Evolutionary conservation across 2,888 invertebrate species (phyloP).

Genomic region (Teinopalpus imperialis): DNA sequence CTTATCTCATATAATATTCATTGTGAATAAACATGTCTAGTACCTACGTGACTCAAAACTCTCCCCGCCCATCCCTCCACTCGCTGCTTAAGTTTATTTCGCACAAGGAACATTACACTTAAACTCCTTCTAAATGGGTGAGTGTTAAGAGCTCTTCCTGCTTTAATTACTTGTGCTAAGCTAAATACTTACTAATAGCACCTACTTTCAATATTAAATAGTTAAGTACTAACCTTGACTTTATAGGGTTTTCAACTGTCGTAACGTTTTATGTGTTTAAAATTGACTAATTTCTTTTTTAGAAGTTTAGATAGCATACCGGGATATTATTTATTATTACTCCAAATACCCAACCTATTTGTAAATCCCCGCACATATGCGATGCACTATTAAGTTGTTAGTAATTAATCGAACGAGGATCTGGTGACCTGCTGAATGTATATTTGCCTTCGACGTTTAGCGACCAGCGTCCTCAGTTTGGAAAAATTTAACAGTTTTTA

Average conservation of each 20-base stretch:
- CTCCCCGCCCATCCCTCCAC: not conserved
- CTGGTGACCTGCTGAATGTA: too few species aligned
- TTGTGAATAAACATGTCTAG: slow-evolving; percentile 18
- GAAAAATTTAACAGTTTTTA: too few species aligned
- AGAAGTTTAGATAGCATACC: too few species aligned
- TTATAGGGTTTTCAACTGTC: not conserved
- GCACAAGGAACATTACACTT: slow-evolving; percentile 19
- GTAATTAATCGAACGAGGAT: too few species aligned
- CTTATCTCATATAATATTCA: slow-evolving; percentile 17
- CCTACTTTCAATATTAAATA: slow-evolving; percentile 18
- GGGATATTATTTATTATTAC: too few species aligned
- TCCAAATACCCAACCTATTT: too few species aligned
- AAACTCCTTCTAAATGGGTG: slow-evolving; percentile 22
- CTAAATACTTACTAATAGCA: slow-evolving; percentile 19
- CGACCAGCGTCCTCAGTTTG: too few species aligned
- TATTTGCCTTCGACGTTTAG: too few species aligned
- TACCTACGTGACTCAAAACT: slow-evolving; percentile 6
- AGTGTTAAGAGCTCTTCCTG: slow-evolving; percentile 21
- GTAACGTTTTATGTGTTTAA: not conserved
- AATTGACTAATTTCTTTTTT: too few species aligned
- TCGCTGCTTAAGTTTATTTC: slow-evolving; percentile 17
- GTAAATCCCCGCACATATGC: too few species aligned
- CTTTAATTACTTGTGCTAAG: slow-evolving; percentile 22
- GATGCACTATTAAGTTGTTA: too few species aligned
- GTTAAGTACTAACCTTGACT: not conserved